phyloP scores from a whole-genome alignment of 2,113 vertebrate species.

The Podilymbus podiceps region DNA sequence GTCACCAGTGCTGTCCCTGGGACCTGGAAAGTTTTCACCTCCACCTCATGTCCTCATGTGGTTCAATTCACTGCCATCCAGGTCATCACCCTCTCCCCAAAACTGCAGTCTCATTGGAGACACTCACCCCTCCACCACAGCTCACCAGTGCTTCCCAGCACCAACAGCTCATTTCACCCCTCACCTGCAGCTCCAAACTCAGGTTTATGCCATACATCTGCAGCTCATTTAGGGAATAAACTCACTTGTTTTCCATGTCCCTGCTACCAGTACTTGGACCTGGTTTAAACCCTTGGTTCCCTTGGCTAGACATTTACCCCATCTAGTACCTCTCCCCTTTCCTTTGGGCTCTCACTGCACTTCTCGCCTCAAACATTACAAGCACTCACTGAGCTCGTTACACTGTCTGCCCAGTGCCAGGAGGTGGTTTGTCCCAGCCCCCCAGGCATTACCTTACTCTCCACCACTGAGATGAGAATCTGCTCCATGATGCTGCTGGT shows the following conservation, averaged over 20 bases:
- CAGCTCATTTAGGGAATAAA: neutral
- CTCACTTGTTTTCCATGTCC: neutral
- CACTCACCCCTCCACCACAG: neutral
- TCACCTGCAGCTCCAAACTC: neutral
- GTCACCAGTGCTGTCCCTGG: neutral
- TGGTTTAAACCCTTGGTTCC: neutral
- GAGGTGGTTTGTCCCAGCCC: neutral
- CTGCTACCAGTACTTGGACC: neutral
- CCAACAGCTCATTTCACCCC: neutral
- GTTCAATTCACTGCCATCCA: neutral
- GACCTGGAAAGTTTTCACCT: neutral
- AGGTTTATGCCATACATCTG: neutral
- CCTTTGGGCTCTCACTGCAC: neutral
- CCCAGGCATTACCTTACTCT: conserved; percentile 85
- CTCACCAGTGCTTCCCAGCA: neutral
- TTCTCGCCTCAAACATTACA: neutral
- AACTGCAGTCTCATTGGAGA: neutral
- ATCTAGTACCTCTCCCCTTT: neutral
- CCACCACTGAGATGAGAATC: conserved; percentile 91
- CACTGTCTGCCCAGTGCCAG: rapidly evolving
- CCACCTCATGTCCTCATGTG: neutral
- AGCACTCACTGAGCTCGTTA: rapidly evolving
- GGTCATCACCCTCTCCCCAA: neutral
- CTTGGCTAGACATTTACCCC: neutral
- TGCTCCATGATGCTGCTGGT: conserved; percentile 86